Conservation (phyloP, 37 sponge, comb jelly and placozoan genomes). For the Crambe crambe region DNA sequence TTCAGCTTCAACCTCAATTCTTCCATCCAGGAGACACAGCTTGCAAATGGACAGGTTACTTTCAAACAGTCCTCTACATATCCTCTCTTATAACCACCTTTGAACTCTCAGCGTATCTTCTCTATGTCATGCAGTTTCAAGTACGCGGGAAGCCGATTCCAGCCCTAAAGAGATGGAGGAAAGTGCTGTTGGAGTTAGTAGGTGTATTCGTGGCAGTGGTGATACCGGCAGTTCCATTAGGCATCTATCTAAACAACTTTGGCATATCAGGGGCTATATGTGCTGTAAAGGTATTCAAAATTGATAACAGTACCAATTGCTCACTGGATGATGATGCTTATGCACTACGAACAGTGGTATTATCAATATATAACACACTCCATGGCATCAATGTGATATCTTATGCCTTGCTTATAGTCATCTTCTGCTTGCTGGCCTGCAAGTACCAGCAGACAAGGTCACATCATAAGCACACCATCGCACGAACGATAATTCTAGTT, state of each 20-base stretch:
- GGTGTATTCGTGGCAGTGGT: neutral
- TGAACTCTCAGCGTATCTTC: slow-evolving; percentile 2
- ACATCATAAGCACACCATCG: neutral
- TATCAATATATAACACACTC: neutral
- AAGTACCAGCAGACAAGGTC: neutral
- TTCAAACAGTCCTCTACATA: too few species aligned
- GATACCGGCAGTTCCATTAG: neutral
- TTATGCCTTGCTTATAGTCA: neutral
- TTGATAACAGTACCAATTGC: too few species aligned
- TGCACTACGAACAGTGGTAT: neutral
- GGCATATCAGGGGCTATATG: neutral
- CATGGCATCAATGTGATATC: neutral
- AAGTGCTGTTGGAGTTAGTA: neutral
- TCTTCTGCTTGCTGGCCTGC: neutral
- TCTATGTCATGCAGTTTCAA: slow-evolving; percentile 4
- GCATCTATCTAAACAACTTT: neutral
- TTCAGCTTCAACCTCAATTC: slow-evolving; percentile 1
- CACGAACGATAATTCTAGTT: neutral
- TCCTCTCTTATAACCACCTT: neutral
- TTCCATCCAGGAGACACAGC: neutral
- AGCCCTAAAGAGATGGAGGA: neutral
- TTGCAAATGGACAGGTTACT: neutral
- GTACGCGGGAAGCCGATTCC: neutral
- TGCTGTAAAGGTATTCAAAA: neutral
- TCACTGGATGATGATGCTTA: neutral